phyloP scores from a whole-genome alignment of 2,113 vertebrate genomes.

The Labeo rohita region DNA sequence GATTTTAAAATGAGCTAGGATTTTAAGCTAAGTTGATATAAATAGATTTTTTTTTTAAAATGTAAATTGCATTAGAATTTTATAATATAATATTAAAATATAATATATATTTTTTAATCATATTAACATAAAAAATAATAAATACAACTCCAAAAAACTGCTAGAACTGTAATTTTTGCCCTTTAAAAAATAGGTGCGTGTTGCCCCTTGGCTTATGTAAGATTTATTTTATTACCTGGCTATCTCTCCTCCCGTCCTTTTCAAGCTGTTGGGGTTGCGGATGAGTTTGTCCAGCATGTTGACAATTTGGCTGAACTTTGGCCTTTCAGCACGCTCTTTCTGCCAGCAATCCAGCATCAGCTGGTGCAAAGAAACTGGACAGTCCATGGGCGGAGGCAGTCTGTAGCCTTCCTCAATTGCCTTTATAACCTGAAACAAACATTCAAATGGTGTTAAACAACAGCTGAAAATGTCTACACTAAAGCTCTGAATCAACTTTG shows the following conservation, averaged over 20 bases:
- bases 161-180: background rate
- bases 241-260: conserved; percentile 88
- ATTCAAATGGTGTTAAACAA: background rate
- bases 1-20: background rate
- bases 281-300: conserved; percentile 99
- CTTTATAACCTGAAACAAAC: conserved; percentile 87
- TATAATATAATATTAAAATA: background rate
- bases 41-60: no score
- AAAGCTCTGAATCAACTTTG: background rate
- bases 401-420: conserved; percentile 97
- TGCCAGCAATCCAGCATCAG: conserved; percentile 98
- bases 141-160: no score
- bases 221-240: conserved; percentile 79
- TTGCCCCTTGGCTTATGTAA: background rate
- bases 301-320: conserved; percentile 96
- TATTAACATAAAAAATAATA: background rate
- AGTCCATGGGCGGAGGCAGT: conserved; percentile 96
- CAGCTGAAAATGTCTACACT: conserved; percentile 16
- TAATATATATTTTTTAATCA: background rate
- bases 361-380: conserved; percentile 93
- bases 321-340: conserved; percentile 91
- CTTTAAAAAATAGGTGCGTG: background rate
- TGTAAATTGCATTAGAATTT: background rate
- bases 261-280: conserved; percentile 93
- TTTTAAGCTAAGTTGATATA: background rate